A percentile compares a stretch with the other conserved stretches of the same genome.
These are phyloP conservation scores for Drosophila albomicans DNA, from an alignment of 1,140 invertebrate genomes.

Conservation along the genomic window DNA sequence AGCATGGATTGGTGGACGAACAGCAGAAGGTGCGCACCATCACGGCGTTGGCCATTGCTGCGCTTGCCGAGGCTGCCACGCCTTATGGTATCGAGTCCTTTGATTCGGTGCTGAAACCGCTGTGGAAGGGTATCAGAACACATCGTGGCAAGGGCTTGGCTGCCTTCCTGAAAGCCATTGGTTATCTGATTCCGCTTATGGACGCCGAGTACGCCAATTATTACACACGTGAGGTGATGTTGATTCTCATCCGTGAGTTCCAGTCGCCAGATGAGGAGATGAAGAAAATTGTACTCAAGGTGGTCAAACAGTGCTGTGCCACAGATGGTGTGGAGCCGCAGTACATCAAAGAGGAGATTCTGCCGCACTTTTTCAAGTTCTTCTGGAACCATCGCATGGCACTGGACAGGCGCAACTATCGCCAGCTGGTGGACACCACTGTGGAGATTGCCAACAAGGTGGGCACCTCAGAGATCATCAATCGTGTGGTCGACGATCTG, in stretches of 20 bases:
- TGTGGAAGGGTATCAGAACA: constrained; percentile 99
- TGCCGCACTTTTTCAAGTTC: constrained; percentile 99
- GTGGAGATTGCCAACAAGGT: constrained; percentile 99
- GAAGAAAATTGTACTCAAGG: constrained; percentile 99
- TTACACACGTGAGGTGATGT: constrained; percentile 99
- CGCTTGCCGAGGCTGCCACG: constrained; percentile 98
- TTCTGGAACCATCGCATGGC: constrained; percentile 99
- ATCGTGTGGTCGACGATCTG: constrained; percentile 98
- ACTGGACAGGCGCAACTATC: constrained; percentile 97
- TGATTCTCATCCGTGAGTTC: constrained; percentile 99
- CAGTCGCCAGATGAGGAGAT: constrained; percentile 99
- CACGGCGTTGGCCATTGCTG: constrained; percentile 99
- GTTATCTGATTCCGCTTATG: constrained; percentile 99
- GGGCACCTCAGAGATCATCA: constrained; percentile 99
- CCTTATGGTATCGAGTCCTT: constrained; percentile 99
- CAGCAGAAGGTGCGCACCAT: constrained; percentile 98
- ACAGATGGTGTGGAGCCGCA: constrained; percentile 99
- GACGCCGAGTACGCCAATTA: constrained; percentile 99
- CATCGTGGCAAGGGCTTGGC: constrained; percentile 99
- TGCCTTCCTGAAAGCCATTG: constrained; percentile 99
- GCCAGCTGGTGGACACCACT: constrained; percentile 99
- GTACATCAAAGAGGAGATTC: constrained; percentile 99
- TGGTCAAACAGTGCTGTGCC: constrained; percentile 99
- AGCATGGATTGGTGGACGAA: constrained; percentile 96
- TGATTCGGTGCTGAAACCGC: constrained; percentile 98